These are phyloP conservation scores for Litoditis marina DNA, from an alignment of 2,888 invertebrate species.

Conservation along the genomic window DNA sequence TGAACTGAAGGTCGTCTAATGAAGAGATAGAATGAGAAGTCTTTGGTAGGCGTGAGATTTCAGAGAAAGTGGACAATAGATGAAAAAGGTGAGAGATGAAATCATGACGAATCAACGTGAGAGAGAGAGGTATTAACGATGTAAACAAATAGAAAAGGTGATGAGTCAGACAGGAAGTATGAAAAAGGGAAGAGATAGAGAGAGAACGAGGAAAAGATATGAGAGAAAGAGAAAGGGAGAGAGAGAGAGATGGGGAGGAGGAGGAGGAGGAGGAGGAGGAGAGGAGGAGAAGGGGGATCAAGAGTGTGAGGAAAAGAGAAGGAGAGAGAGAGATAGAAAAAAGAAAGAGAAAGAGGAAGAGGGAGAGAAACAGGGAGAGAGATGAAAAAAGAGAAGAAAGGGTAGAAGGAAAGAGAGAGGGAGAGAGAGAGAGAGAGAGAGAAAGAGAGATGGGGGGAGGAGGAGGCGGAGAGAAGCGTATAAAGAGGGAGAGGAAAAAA, in stretches of 20 bases:
- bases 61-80: no score
- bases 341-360: not conserved
- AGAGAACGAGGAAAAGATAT: slow-evolving; percentile 1
- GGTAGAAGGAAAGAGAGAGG: not conserved
- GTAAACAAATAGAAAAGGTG: no score
- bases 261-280: not conserved
- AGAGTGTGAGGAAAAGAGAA: not conserved
- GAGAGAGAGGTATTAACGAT: no score
- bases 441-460: not conserved
- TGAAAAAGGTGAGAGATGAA: no score
- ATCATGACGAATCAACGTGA: no score
- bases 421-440: not conserved
- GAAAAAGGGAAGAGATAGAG: not conserved
- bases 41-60: no score
- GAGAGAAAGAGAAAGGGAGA: not conserved
- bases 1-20: no score
- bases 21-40: no score
- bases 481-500: not conserved
- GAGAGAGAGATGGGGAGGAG: not conserved
- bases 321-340: not conserved
- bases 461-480: not conserved
- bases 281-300: not conserved
- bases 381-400: not conserved
- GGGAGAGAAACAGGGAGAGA: not conserved
- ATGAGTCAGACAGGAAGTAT: no score